A percentile compares a stretch with the other conserved stretches of the same genome.
phyloP scores from a whole-genome alignment of 2,797 vertebrate genomes.

The Spondyliosoma cantharus region DNA sequence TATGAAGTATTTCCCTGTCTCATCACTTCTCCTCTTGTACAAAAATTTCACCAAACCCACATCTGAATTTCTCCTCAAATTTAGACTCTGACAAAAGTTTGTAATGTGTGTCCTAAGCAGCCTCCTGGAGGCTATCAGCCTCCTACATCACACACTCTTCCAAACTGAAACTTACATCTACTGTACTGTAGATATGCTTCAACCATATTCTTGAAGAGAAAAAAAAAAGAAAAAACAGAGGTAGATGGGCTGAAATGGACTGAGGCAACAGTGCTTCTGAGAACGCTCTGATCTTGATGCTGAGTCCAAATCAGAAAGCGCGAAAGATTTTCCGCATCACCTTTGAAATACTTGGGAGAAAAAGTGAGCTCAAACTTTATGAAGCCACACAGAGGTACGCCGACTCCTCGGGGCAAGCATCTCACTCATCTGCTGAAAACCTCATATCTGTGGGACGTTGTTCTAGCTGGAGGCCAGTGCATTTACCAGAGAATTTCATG shows the following conservation, averaged over 20 bases:
- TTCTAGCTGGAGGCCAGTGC: conserved; percentile 25
- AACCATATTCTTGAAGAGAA: conserved; percentile 6
- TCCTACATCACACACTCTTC: conserved; percentile 31
- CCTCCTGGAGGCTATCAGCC: conserved; percentile 35
- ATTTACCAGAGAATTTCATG: conserved; percentile 5
- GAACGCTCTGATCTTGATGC: conserved; percentile 42
- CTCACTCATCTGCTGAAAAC: conserved; percentile 34
- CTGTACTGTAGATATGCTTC: conserved; percentile 15
- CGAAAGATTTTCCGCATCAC: conserved; percentile 45
- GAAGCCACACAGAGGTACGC: conserved; percentile 13
- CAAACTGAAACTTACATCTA: conserved; percentile 18
- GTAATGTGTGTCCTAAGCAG: conserved; percentile 22
- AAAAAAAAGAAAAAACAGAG: neutral
- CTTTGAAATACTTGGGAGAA: conserved; percentile 41
- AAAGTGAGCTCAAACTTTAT: conserved; percentile 39
- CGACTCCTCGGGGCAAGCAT: conserved; percentile 13
- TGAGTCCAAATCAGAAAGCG: conserved; percentile 38
- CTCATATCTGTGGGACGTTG: conserved; percentile 14
- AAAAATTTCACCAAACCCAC: neutral
- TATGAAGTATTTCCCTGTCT: conserved; percentile 13
- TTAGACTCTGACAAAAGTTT: conserved; percentile 28
- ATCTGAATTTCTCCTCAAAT: conserved; percentile 7
- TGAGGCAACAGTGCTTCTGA: conserved; percentile 15
- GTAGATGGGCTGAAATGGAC: conserved; percentile 38
- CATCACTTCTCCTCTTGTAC: conserved; percentile 7